These are phyloP conservation scores for Carapus acus DNA, from an alignment of 2,797 vertebrate species.

Conservation along the genomic window DNA sequence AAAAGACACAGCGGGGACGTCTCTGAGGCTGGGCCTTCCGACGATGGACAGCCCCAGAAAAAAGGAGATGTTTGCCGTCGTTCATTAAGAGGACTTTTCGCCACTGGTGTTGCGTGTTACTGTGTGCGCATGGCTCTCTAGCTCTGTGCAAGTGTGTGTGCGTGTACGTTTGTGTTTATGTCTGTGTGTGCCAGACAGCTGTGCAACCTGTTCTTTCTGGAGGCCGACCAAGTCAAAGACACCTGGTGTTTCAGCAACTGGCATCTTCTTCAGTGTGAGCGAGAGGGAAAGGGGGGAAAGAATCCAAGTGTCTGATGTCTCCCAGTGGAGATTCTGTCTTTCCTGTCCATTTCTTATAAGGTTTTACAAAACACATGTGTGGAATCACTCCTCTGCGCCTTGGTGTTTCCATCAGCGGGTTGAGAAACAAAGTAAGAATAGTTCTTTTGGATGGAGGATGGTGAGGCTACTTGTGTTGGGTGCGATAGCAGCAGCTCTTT, in stretches of 20 bases:
- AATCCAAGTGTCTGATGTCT: constrained; percentile 33
- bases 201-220: constrained; percentile 58
- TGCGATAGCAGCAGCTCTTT: neutral
- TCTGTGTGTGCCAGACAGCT: constrained; percentile 48
- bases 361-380: neutral
- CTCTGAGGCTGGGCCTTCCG: constrained; percentile 35
- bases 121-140: constrained; percentile 14
- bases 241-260: constrained; percentile 52
- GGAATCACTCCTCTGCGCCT: neutral
- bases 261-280: constrained; percentile 28
- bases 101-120: constrained; percentile 13
- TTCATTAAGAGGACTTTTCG: constrained; percentile 41
- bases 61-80: constrained; percentile 54
- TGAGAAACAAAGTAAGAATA: neutral
- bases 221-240: constrained; percentile 61
- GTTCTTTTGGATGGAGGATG: too few relatives aligned
- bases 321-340: constrained; percentile 25
- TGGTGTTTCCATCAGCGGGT: neutral
- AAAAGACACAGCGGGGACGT: constrained; percentile 55
- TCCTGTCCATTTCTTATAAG: constrained; percentile 7
- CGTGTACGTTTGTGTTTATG: neutral
- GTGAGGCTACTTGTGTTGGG: neutral
- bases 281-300: neutral
- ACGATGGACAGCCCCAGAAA: constrained; percentile 23
- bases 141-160: too few relatives aligned